Evolutionary conservation across 2,113 vertebrate species (phyloP).

Genomic region (Ginglymostoma cirratum): DNA sequence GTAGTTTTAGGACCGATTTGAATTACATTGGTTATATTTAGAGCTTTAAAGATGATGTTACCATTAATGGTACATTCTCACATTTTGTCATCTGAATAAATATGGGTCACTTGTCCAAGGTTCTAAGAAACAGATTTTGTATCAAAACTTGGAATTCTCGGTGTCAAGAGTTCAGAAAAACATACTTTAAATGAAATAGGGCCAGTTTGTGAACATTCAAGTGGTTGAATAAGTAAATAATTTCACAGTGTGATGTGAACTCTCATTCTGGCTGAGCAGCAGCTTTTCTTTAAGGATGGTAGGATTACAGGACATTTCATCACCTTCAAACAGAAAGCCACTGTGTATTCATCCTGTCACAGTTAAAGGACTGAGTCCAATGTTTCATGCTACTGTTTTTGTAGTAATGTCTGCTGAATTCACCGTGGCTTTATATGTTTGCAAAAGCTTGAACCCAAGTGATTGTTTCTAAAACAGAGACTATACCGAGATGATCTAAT

Average conservation of each 20-base stretch:
- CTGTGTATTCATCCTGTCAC: not conserved
- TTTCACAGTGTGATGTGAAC: not conserved
- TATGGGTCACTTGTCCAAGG: not conserved
- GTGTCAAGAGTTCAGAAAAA: not conserved
- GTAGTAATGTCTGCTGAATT: not conserved
- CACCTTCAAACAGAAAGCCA: not conserved
- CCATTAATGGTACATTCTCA: constrained; percentile 7
- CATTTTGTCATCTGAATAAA: constrained; percentile 20
- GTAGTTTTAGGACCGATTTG: not conserved
- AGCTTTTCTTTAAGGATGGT: not conserved
- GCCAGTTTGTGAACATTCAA: not conserved
- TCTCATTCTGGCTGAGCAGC: not conserved
- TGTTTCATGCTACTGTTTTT: not conserved
- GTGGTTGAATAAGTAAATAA: not conserved
- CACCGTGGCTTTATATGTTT: not conserved
- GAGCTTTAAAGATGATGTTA: not conserved
- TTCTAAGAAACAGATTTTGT: constrained; percentile 1
- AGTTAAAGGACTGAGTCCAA: not conserved
- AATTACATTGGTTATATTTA: not conserved
- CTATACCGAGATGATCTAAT: not conserved
- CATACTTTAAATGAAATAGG: not conserved
- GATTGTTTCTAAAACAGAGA: too few relatives aligned
- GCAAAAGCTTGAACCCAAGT: not conserved
- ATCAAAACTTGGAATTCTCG: not conserved
- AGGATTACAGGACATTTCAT: not conserved